These are phyloP conservation scores for Tarsius wallacei DNA, from an alignment of 2,797 vertebrate species.

Conservation along the genomic window DNA sequence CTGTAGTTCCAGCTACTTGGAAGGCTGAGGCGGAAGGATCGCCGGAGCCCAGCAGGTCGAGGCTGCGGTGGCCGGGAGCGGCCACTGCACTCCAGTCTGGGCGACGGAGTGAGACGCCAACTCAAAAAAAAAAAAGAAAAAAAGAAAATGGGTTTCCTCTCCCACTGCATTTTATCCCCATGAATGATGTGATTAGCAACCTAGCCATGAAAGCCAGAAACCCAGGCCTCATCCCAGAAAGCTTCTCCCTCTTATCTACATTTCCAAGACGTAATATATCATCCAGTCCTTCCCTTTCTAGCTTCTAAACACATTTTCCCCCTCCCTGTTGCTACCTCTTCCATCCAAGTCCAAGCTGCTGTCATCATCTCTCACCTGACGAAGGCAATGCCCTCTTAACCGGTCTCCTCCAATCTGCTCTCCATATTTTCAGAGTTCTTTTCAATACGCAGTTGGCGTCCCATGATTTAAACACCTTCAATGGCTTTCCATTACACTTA, in stretches of 20 bases:
- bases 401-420: background rate
- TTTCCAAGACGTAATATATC: background rate
- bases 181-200: background rate
- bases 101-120: no score
- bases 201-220: background rate
- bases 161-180: background rate
- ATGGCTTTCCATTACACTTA: background rate
- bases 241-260: background rate
- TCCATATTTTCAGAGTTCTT: background rate
- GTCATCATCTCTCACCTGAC: background rate
- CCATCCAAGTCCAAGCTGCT: background rate
- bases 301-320: background rate
- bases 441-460: constrained; percentile 4
- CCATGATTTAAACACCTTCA: background rate
- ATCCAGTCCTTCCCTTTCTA: background rate
- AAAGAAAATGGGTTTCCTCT: no score
- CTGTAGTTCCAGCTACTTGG: no score
- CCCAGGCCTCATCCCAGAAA: background rate
- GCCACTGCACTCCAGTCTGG: no score
- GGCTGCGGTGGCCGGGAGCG: no score
- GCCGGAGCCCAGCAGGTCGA: no score
- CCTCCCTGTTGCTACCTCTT: background rate
- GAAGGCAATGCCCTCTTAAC: background rate
- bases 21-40: no score
- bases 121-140: no score